Conservation (phyloP, 2,888 invertebrate species). For the Melipona bicolor region DNA sequence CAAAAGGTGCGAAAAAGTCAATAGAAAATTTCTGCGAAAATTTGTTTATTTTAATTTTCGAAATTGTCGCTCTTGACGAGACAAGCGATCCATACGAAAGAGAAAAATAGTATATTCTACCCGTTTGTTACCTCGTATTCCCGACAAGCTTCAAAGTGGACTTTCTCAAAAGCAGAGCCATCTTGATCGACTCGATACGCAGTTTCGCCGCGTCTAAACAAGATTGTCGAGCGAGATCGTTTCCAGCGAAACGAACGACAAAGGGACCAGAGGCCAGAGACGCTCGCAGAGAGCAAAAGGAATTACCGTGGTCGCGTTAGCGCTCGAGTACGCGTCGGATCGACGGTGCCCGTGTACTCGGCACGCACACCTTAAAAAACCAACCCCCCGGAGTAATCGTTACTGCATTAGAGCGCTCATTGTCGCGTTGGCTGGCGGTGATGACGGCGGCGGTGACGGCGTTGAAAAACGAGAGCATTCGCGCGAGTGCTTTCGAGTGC, state of each 20-base stretch:
- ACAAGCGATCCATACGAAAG: no score
- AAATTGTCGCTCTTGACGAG: no score
- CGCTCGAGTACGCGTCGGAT: constrained; percentile 9
- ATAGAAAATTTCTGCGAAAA: no score
- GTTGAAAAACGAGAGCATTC: constrained; percentile 65
- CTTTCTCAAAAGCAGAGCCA: no score
- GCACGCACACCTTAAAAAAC: constrained; percentile 40
- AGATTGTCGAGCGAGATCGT: not conserved
- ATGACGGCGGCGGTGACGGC: constrained; percentile 11
- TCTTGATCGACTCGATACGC: no score
- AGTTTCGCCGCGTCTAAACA: not conserved
- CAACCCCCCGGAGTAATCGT: constrained; percentile 61
- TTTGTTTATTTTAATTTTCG: no score
- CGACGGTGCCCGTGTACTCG: not conserved
- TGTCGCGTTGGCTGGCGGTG: constrained; percentile 44
- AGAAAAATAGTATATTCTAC: no score
- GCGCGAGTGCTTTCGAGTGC: constrained; percentile 65
- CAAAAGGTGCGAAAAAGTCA: no score
- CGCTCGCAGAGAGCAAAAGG: constrained; percentile 10
- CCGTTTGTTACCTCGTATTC: no score
- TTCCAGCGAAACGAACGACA: not conserved
- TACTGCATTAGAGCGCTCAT: constrained; percentile 67
- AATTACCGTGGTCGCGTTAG: constrained; percentile 27
- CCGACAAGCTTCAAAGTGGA: no score
- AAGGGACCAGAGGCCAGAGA: not conserved